Percentiles rank a stretch among this genome's conserved stretches.
Evolutionary conservation across 2,113 vertebrate genomes (phyloP).

Genomic region (Xiphophorus couchianus): DNA sequence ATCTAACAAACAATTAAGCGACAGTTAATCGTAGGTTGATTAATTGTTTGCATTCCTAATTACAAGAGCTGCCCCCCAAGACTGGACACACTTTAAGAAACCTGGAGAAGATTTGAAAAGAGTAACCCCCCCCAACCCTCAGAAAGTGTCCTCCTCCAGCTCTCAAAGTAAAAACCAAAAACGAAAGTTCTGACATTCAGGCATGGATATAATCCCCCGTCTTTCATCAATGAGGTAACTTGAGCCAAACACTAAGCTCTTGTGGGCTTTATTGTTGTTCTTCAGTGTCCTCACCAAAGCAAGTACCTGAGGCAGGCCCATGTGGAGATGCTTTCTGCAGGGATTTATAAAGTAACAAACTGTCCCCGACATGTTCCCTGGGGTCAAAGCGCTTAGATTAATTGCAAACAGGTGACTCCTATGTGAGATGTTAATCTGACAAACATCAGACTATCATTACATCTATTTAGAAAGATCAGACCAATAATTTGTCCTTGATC

Average conservation of each 20-base stretch:
- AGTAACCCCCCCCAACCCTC: no score
- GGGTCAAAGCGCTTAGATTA: slow-evolving; percentile 52
- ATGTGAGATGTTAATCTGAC: slow-evolving; percentile 58
- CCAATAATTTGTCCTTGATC: slow-evolving; percentile 63
- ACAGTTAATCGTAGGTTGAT: no score
- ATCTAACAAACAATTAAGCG: no score
- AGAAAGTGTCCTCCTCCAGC: background rate
- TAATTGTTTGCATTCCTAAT: no score
- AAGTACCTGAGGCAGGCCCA: slow-evolving; percentile 39
- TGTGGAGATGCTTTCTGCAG: slow-evolving; percentile 41
- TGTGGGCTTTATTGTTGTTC: slow-evolving; percentile 26
- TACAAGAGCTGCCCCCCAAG: background rate
- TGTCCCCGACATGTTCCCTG: slow-evolving; percentile 50
- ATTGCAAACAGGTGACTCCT: slow-evolving; percentile 73
- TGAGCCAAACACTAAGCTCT: slow-evolving; percentile 30
- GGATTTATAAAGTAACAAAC: slow-evolving; percentile 42
- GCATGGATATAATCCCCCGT: slow-evolving; percentile 10
- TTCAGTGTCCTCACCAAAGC: slow-evolving; percentile 11
- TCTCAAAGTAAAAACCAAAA: slow-evolving; percentile 10
- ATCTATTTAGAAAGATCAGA: slow-evolving; percentile 65
- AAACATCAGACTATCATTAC: slow-evolving; percentile 65
- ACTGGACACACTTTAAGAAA: background rate
- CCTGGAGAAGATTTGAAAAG: background rate
- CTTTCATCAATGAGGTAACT: slow-evolving; percentile 25
- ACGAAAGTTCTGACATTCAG: background rate